Conservation (phyloP, 2,888 invertebrate genomes). For the Julus scandinavius region DNA sequence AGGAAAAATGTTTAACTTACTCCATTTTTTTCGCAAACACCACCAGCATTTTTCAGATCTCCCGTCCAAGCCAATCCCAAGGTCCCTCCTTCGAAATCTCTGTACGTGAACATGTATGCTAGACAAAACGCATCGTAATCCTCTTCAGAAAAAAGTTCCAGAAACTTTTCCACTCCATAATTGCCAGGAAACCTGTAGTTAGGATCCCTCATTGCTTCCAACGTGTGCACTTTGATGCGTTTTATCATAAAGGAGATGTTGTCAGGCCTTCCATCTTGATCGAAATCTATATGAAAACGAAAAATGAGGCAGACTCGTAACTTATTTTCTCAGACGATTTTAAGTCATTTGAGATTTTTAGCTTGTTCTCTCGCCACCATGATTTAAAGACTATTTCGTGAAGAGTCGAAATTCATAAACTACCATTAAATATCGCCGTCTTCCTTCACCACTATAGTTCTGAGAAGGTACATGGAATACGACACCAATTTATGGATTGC, state of each 20-base stretch:
- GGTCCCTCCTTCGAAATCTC: constrained; percentile 95
- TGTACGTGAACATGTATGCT: constrained; percentile 98
- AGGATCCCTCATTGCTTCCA: constrained; percentile 84
- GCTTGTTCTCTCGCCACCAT: background rate
- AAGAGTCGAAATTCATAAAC: background rate
- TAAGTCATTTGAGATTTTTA: background rate
- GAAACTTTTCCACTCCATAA: constrained; percentile 97
- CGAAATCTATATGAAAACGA: constrained; percentile 77
- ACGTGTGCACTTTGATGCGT: constrained; percentile 91
- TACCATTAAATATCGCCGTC: background rate
- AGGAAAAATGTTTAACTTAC: constrained; percentile 70
- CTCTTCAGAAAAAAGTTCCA: constrained; percentile 97
- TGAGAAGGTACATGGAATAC: background rate
- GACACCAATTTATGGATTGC: background rate
- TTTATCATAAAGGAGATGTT: constrained; percentile 97
- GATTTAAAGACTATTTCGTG: background rate
- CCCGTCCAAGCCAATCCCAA: constrained; percentile 98
- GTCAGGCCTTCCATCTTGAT: constrained; percentile 89
- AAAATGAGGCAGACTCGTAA: background rate
- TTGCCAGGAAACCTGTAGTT: constrained; percentile 91
- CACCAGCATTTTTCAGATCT: constrained; percentile 94
- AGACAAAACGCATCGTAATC: constrained; percentile 98
- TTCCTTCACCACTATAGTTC: background rate
- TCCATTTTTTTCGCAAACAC: constrained; percentile 97
- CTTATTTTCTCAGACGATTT: background rate